Evolutionary conservation across 2,888 invertebrate species (phyloP), one percentile per base, ranked within the genome.

Genomic region (Caenorhabditis sinica): DNA sequence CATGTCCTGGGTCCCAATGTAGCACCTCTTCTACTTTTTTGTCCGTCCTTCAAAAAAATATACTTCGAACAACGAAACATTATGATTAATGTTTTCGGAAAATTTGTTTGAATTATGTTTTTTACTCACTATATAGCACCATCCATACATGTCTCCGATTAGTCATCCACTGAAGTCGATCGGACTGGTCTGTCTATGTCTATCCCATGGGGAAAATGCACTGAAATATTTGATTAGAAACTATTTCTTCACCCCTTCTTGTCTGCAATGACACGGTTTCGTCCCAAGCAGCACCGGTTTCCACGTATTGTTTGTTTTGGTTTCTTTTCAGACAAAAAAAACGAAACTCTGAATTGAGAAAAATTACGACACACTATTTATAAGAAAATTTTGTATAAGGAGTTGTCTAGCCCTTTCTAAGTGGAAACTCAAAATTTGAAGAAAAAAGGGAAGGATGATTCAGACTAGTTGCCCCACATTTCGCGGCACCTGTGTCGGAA

Each of bases 241-340:
- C 25, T 68, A 49, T 68, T 66, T 71, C 63, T 40, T 63, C 30
- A 23, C 43, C 23, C 30, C 20, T n/a, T 17, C 23, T 20, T 13
- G 43, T 43, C 45, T 40, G 43, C 63, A n/a, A 23, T 58, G 45
- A 72, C 45, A 45, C 36, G 36, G 36, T 53, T 28, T 56, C 69
- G 80, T 80, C 65, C 80, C 72, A 80, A 65, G 58, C 80, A 66
- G 80, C 80, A 80, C 80, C 49, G 60, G 80, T 72, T 72, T 66
- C 53, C 80, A 72, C 80, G 45, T 80, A 80, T 80, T 80, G 80
- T 72, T 72, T 56, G 72, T 30, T 56, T 40, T 36, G 43, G 25
- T 58, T 30, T 45, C 43, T 15, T 63, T 63, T 63, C 25, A 63
- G 40, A 56, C 20, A 69, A 69, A 9, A n/a, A 40, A 25, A 25